Percentiles rank a stretch among this genome's conserved stretches.
phyloP scores from a whole-genome alignment of 2,797 vertebrate species.

The Melanotaenia pygmaea region DNA sequence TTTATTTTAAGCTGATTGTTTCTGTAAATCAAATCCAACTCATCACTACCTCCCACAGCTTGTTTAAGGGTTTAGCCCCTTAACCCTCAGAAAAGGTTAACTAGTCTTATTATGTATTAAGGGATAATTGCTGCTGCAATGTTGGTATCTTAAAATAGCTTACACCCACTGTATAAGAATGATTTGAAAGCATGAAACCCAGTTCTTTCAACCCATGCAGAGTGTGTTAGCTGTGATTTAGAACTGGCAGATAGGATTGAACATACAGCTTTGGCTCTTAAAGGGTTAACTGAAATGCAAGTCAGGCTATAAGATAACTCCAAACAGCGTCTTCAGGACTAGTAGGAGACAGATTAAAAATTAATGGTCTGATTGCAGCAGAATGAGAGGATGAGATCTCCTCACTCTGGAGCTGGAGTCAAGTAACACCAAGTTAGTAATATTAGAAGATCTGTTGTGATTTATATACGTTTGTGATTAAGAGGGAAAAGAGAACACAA shows the following conservation, averaged over 20 bases:
- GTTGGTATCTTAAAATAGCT: not conserved
- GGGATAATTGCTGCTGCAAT: not conserved
- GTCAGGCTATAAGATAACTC: constrained; percentile 17
- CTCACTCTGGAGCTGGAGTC: not conserved
- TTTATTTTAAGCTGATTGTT: constrained; percentile 13
- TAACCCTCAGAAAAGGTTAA: not conserved
- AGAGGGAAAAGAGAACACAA: not conserved
- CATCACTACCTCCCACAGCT: not conserved
- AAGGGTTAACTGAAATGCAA: not conserved
- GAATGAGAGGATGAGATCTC: not conserved
- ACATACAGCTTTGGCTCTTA: not conserved
- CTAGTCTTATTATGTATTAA: not conserved
- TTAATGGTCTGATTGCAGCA: not conserved
- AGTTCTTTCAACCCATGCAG: not conserved
- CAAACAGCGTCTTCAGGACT: not conserved
- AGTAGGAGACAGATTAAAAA: not conserved
- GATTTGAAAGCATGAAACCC: not conserved
- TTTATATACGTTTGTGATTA: not conserved
- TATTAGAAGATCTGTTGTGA: not conserved
- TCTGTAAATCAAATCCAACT: constrained; percentile 17
- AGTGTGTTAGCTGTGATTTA: not conserved
- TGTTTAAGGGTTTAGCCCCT: not conserved
- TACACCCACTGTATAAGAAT: not conserved
- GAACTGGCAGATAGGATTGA: not conserved
- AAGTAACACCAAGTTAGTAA: not conserved